Percentiles rank a stretch among this genome's conserved stretches.
Evolutionary conservation across 2,888 invertebrate species (phyloP).

Genomic region (Hydropsyche betteni): DNA sequence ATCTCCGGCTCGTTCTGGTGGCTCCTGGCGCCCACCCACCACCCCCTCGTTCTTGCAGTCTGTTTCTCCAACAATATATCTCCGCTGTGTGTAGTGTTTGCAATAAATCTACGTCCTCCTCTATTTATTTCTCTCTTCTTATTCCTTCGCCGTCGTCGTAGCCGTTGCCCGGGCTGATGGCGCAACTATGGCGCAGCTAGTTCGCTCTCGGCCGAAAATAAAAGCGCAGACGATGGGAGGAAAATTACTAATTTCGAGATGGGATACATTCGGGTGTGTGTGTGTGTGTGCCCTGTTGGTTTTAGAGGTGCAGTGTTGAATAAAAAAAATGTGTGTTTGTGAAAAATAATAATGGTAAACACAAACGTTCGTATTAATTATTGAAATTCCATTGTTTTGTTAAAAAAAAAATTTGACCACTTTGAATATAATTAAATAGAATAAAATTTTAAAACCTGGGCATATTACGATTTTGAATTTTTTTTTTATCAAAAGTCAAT

Average conservation of each 20-base stretch:
- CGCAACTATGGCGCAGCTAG: slow-evolving; percentile 39
- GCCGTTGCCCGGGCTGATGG: slow-evolving; percentile 35
- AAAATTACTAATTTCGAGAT: slow-evolving; percentile 35
- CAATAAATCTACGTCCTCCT: slow-evolving; percentile 63
- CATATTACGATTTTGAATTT: too few species aligned
- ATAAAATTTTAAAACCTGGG: too few species aligned
- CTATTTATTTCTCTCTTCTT: slow-evolving; percentile 61
- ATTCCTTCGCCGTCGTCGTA: slow-evolving; percentile 52
- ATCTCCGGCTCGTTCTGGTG: slow-evolving; percentile 54
- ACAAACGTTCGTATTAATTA: too few species aligned
- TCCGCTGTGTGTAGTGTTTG: slow-evolving; percentile 56
- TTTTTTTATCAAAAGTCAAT: too few species aligned
- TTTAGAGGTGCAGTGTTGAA: too few species aligned
- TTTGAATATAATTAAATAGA: too few species aligned
- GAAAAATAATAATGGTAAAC: too few species aligned
- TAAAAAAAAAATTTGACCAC: too few species aligned
- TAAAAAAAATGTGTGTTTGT: too few species aligned
- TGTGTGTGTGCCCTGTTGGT: too few species aligned
- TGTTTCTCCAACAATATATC: slow-evolving; percentile 51
- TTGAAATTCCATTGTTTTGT: too few species aligned
- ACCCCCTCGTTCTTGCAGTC: slow-evolving; percentile 54
- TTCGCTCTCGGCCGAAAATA: slow-evolving; percentile 34
- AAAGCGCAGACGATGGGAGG: slow-evolving; percentile 24
- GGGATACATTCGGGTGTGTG: not conserved
- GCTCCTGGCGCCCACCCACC: slow-evolving; percentile 26